phyloP scores from a whole-genome alignment of 2,888 invertebrate genomes.

The Phorcus lineatus region DNA sequence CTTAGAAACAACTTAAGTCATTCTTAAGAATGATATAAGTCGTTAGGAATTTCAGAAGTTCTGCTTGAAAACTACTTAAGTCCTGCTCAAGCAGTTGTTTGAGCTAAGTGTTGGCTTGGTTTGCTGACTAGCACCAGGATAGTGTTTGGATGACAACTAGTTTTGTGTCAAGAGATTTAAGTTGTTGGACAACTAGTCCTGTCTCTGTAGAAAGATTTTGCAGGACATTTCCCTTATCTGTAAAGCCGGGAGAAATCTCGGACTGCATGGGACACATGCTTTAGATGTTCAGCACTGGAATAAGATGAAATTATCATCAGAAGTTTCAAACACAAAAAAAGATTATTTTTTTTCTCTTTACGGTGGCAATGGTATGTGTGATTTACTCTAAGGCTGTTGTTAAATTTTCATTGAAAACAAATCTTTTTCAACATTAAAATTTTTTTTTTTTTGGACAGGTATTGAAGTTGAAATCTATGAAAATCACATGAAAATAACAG shows the following conservation, averaged over 20 bases:
- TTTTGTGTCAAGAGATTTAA: neutral
- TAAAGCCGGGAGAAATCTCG: slow-evolving; percentile 91
- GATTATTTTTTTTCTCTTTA: too few species aligned
- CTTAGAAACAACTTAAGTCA: too few species aligned
- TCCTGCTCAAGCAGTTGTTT: slow-evolving; percentile 2
- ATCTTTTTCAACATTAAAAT: neutral
- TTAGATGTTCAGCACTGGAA: slow-evolving; percentile 85
- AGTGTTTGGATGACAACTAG: neutral
- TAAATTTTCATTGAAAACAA: too few species aligned
- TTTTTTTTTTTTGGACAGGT: too few species aligned
- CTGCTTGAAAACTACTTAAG: neutral
- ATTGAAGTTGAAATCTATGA: too few species aligned
- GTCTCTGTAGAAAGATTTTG: neutral
- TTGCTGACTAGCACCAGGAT: slow-evolving; percentile 9
- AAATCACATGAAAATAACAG: too few species aligned
- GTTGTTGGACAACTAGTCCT: neutral
- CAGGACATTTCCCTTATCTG: slow-evolving; percentile 79
- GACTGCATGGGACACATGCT: slow-evolving; percentile 86
- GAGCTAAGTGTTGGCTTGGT: neutral
- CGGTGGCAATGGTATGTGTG: too few species aligned
- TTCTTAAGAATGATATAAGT: too few species aligned
- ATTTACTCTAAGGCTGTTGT: too few species aligned
- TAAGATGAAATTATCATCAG: slow-evolving; percentile 72
- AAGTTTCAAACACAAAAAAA: too few species aligned
- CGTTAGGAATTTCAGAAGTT: too few species aligned